A percentile compares a stretch with the other conserved stretches of the same genome.
Conservation (phyloP, 37 sponge, comb jelly and placozoan species). For the Axinella damicornis region DNA sequence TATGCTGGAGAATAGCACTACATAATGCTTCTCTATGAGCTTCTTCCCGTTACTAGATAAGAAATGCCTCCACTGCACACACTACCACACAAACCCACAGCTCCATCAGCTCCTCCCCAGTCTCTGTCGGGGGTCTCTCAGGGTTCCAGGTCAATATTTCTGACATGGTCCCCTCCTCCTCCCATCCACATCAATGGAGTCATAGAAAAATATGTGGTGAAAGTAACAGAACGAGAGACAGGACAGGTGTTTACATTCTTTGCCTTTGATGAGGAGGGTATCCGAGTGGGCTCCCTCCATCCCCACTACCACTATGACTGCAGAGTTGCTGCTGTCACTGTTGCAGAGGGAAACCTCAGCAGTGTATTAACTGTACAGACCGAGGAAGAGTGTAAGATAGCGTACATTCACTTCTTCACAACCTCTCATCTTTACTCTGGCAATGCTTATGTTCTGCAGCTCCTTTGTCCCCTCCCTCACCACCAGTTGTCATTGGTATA, state of each 20-base stretch:
- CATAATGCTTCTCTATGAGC: too few relatives aligned
- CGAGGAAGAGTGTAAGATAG: not conserved
- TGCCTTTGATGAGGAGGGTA: too few relatives aligned
- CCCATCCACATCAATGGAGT: conserved; percentile 35
- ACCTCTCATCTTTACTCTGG: too few relatives aligned
- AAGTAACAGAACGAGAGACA: conserved; percentile 1
- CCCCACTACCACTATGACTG: not conserved
- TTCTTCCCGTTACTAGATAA: too few relatives aligned
- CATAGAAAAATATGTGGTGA: conserved; percentile 22
- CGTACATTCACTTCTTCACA: too few relatives aligned
- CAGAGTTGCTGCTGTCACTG: not conserved
- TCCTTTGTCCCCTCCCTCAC: not conserved
- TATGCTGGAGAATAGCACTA: too few relatives aligned
- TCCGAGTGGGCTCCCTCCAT: conserved; percentile 5
- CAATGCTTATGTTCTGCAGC: not conserved
- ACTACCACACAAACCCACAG: not conserved
- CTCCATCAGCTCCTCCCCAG: conserved; percentile 12
- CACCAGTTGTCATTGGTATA: not conserved
- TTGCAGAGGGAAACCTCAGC: not conserved
- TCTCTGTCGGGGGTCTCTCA: not conserved
- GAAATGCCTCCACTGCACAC: too few relatives aligned
- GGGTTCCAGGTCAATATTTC: conserved; percentile 14
- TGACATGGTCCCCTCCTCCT: conserved; percentile 21
- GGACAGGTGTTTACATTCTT: not conserved
- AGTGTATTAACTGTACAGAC: conserved; percentile 9